Evolutionary conservation across 1,140 invertebrate genomes (phyloP).

Genomic region (Chelonus insularis): DNA sequence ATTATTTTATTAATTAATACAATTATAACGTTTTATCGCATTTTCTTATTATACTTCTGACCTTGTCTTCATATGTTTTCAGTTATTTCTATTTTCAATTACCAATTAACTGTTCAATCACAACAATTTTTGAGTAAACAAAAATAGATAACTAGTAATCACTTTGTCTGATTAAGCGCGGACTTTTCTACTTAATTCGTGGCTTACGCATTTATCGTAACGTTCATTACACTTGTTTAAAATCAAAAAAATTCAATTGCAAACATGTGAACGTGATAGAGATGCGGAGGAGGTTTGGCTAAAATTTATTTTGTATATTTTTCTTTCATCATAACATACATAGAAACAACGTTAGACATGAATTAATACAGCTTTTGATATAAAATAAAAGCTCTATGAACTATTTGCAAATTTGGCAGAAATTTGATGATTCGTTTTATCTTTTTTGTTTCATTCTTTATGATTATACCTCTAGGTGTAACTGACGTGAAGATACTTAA

Average conservation of each 20-base stretch:
- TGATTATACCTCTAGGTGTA: too few relatives aligned
- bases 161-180: slow-evolving; percentile 2
- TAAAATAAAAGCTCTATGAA: too few relatives aligned
- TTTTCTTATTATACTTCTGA: too few relatives aligned
- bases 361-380: too few relatives aligned
- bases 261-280: background rate
- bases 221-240: background rate
- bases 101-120: slow-evolving; percentile 2
- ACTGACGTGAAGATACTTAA: too few relatives aligned
- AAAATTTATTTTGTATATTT: background rate
- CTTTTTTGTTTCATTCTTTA: too few relatives aligned
- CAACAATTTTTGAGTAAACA: background rate
- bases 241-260: background rate
- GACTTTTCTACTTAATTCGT: slow-evolving; percentile 15
- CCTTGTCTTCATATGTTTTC: background rate
- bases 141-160: background rate
- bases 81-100: slow-evolving; percentile 9
- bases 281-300: background rate
- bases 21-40: background rate
- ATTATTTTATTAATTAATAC: background rate
- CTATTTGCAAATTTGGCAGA: too few relatives aligned
- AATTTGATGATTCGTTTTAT: too few relatives aligned
- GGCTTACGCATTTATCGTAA: background rate
- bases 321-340: too few relatives aligned
- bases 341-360: too few relatives aligned